Base-by-base conservation (phyloP, 37 sponge, comb jelly and placozoan genomes). In the Lycopodina hypogea region DNA sequence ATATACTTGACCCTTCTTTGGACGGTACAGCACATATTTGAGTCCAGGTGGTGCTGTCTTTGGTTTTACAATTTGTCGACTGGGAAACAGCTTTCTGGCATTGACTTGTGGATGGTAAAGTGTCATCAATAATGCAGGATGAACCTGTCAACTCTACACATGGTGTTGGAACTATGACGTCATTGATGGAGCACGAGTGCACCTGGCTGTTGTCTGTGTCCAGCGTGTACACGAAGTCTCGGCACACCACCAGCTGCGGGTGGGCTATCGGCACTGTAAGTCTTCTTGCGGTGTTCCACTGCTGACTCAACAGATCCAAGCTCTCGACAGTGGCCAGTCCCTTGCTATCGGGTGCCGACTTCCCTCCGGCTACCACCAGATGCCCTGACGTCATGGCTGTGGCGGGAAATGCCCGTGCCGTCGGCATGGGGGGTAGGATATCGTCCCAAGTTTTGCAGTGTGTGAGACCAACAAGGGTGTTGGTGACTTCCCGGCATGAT, bases 321-420 rank as follows among this genome's bases (percentile, higher is more conserved):
- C 42, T 30, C 35, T 74, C 74, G 8, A 74, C 57, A 8, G 57
- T 26, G 7, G n/a, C 32, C 58, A 56, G 34, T 33, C 42, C 37
- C 52, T 23, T 35, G 12, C n/a, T 53, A 2, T 32, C 17, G 1
- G 56, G 35, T 36, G 42, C 33, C 24, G 26, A 30, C 32, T 30
- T 56, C 36, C 74, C 74, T 30, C 74, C 74, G 2, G 58, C 74
- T 21, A 74, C 74, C 21, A 74, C 45, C 35, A 74, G 74, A 18
- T 52, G 57, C 45, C 9, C 22, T 2, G 39, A 22, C 2, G 74
- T 74, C 2, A 57, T 55, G 22, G 36, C 57, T 23, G 57, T 57
- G 1, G 74, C 55, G 8, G 56, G 35, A 14, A 23, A 24, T 1
- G 36, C 36, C 12, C 74, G 74, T 18, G 9, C 9, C 57, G 55